Base-by-base conservation (phyloP, 37 sponge, comb jelly and placozoan species). In the Ianthella basta region DNA sequence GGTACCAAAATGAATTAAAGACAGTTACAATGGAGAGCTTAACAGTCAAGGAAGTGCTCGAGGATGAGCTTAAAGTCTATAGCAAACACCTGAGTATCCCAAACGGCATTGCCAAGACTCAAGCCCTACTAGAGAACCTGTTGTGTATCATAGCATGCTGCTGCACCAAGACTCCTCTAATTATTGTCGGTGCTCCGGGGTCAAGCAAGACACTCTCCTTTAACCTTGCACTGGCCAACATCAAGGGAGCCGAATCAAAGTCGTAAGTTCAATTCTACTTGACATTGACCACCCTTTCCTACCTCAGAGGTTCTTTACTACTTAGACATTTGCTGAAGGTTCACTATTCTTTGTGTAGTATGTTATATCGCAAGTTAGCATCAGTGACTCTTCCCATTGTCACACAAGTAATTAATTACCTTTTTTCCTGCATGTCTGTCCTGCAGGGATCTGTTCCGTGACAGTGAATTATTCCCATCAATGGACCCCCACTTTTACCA, bases 151-250 rank as follows among this genome's bases (percentile, higher is more conserved):
- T 92, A 40, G 80, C 89, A 4, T 97, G 97, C 60, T 89, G 92
- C 5, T 82, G 87, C 72, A 91, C 90, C 0, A 86, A 89, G 67
- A 92, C 87, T 36, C 97, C 97, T 55, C 81, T 97, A 0, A 94
- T 97, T 39, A 97, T 97, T 66, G 93, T 94, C 21, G 97, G 97
- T 8, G 60, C 95, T 34, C 97, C 97, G 41, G 97, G 97, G 0
- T 91, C 93, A 8, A 94, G 95, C 25, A 96, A 96, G 72, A 97
- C 95, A 0, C 91, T 97, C 50, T 97, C 97, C 23, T 97, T 97
- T 66, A 94, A 94, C 50, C 89, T 97, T 32, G 86, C 91, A 4
- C 61, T 92, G 0, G 84, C 88, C 29, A 97, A 97, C 80, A 83
- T 97, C 60, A 94, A 91, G 79, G 97, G 95, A 32, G 77, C 80